Evolutionary conservation across 2,797 vertebrate genomes (phyloP).

Genomic region (Microcaecilia unicolor): DNA sequence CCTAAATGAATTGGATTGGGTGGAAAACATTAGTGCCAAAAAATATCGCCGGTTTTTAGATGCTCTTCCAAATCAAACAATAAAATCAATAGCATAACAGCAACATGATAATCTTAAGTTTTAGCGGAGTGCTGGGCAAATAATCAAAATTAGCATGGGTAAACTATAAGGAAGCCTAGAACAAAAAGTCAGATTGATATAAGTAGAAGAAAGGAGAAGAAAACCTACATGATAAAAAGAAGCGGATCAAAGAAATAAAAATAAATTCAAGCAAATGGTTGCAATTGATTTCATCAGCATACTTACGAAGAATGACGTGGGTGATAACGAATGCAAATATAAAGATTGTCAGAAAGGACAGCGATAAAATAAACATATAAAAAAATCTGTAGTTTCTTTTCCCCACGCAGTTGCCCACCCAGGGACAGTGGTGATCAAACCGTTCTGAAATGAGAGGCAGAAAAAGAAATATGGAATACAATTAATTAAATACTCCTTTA

Average conservation of each 20-base stretch:
- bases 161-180: too few relatives aligned
- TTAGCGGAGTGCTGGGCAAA: too few relatives aligned
- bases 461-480: slow-evolving; percentile 37
- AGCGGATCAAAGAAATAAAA: not conserved
- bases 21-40: too few relatives aligned
- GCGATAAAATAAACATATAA: slow-evolving; percentile 99
- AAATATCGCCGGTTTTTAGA: too few relatives aligned
- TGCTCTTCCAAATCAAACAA: too few relatives aligned
- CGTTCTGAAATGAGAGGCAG: slow-evolving; percentile 79
- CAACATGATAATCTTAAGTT: too few relatives aligned
- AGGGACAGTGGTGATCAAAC: slow-evolving; percentile 98
- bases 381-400: slow-evolving; percentile 99
- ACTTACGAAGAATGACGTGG: slow-evolving; percentile 96
- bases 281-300: slow-evolving; percentile 54
- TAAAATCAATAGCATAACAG: too few relatives aligned
- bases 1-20: too few relatives aligned
- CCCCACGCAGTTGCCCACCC: slow-evolving; percentile 98
- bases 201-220: too few relatives aligned
- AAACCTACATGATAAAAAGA: too few relatives aligned
- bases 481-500: slow-evolving; percentile 41
- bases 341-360: slow-evolving; percentile 98
- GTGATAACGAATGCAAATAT: slow-evolving; percentile 97
- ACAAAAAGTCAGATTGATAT: too few relatives aligned
- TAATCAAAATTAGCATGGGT: too few relatives aligned
- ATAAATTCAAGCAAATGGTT: slow-evolving; percentile 42